These are phyloP conservation scores for Cheilosia variabilis DNA, from an alignment of 2,888 invertebrate genomes.

Conservation along the genomic window DNA sequence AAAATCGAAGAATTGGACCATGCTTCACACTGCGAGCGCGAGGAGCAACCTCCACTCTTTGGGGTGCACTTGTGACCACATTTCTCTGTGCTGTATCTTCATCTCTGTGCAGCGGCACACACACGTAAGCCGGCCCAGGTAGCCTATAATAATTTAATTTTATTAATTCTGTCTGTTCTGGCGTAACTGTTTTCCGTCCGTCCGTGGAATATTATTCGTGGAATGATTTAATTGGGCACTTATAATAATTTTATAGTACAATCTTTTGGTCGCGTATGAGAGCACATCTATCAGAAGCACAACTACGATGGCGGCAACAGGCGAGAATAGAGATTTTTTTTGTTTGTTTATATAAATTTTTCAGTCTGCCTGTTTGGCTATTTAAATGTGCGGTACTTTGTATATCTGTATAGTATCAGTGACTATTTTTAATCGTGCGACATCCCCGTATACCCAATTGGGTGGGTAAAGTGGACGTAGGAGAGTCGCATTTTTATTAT, in stretches of 20 bases:
- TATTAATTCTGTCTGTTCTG: slow-evolving; percentile 16
- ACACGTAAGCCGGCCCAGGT: slow-evolving; percentile 39
- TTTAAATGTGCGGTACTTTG: neutral
- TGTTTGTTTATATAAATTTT: neutral
- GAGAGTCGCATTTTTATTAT: slow-evolving; percentile 16
- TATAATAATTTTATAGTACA: slow-evolving; percentile 48
- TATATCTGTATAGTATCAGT: slow-evolving; percentile 37
- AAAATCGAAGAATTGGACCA: slow-evolving; percentile 71
- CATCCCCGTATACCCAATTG: slow-evolving; percentile 13
- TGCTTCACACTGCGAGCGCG: slow-evolving; percentile 45
- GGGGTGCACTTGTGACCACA: slow-evolving; percentile 44
- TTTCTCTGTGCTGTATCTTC: slow-evolving; percentile 51
- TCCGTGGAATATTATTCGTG: slow-evolving; percentile 71
- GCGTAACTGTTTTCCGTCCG: slow-evolving; percentile 46
- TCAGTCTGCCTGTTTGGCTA: neutral
- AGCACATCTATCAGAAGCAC: slow-evolving; percentile 40
- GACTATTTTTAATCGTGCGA: slow-evolving; percentile 67
- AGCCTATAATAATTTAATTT: slow-evolving; percentile 25
- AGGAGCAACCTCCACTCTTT: neutral
- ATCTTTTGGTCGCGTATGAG: slow-evolving; percentile 19
- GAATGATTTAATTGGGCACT: slow-evolving; percentile 73
- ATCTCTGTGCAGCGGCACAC: neutral
- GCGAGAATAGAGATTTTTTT: slow-evolving; percentile 29
- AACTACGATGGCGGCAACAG: slow-evolving; percentile 44
- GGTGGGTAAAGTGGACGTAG: slow-evolving; percentile 26